A percentile compares a stretch with the other conserved stretches of the same genome.
Conservation (phyloP, 1,140 invertebrate genomes). For the Capitella teleta region DNA sequence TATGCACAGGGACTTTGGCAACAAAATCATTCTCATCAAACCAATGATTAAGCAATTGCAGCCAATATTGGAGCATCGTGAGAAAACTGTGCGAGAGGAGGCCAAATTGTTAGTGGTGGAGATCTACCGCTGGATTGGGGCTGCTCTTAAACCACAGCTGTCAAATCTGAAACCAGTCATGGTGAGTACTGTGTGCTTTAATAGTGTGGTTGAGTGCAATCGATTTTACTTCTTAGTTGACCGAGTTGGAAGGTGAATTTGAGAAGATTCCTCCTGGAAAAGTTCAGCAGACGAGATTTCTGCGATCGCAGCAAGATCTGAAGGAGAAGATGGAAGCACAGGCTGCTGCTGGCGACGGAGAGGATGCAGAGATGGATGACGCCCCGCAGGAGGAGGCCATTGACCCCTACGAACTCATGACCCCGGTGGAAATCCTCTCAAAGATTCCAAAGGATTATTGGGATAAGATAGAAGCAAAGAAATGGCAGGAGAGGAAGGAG, state of each 20-base stretch:
- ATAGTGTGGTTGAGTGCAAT: not conserved
- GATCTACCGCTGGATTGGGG: conserved; percentile 84
- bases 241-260: conserved; percentile 82
- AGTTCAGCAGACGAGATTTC: conserved; percentile 61
- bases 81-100: conserved; percentile 84
- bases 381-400: no score
- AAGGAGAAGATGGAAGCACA: conserved; percentile 52
- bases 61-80: conserved; percentile 73
- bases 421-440: conserved; percentile 83
- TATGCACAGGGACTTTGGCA: conserved; percentile 54
- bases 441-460: conserved; percentile 92
- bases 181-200: conserved; percentile 27
- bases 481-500: conserved; percentile 95
- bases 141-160: conserved; percentile 75
- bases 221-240: conserved; percentile 45
- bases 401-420: conserved; percentile 81
- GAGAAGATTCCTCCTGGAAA: conserved; percentile 58
- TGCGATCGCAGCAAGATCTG: conserved; percentile 71
- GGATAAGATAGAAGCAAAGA: conserved; percentile 85
- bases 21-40: conserved; percentile 81
- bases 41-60: conserved; percentile 78
- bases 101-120: conserved; percentile 78
- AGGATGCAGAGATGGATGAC: no score
- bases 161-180: conserved; percentile 73
- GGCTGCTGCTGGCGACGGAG: conserved; percentile 43